A percentile compares a stretch with the other conserved stretches of the same genome.
Conservation (phyloP, 2,797 vertebrate species). For the Lepus oiostolus region DNA sequence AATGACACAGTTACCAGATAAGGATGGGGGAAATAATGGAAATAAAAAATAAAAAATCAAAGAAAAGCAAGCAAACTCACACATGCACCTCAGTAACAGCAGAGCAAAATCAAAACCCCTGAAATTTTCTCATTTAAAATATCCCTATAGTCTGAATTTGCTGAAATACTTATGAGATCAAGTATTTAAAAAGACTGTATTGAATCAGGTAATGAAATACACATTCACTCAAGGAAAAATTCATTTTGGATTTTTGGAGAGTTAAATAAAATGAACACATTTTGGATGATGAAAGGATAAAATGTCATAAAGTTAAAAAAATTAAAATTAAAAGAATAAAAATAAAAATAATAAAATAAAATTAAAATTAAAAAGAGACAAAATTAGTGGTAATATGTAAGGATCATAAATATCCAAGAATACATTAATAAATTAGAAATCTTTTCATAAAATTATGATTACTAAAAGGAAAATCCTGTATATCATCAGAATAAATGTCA, state of each 20-base stretch:
- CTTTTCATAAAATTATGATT: not conserved
- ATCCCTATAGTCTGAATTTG: not conserved
- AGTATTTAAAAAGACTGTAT: not conserved
- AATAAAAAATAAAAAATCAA: not conserved
- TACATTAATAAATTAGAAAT: not conserved
- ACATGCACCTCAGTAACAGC: not conserved
- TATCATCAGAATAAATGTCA: not conserved
- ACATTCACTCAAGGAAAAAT: not conserved
- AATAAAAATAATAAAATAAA: too few relatives aligned
- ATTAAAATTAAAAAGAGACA: too few relatives aligned
- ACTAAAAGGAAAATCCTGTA: not conserved
- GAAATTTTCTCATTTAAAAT: not conserved
- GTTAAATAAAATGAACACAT: slow-evolving; percentile 18
- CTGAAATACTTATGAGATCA: not conserved
- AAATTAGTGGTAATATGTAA: too few relatives aligned
- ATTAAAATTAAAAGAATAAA: not conserved
- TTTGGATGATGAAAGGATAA: not conserved
- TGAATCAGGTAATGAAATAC: not conserved
- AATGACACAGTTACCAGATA: not conserved
- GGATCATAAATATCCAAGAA: not conserved
- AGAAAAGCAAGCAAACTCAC: not conserved
- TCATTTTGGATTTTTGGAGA: not conserved
- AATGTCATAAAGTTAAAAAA: not conserved
- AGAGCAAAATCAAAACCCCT: not conserved
- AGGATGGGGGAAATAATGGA: not conserved